Evolutionary conservation across 2,797 vertebrate species (phyloP).

Genomic region (Thunnus albacares): DNA sequence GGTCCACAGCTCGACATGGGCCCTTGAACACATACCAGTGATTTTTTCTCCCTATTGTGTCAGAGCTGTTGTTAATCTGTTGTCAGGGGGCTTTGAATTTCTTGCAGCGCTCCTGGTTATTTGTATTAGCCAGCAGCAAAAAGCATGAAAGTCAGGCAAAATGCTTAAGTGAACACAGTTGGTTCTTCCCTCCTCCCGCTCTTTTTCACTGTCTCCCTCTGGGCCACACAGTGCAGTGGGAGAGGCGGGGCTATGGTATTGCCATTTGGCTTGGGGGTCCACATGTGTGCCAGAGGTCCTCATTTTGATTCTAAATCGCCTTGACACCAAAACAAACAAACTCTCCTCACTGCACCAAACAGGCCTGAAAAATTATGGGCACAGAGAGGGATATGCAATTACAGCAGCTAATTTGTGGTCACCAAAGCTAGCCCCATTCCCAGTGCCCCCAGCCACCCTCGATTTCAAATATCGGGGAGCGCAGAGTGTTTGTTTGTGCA

Average conservation of each 20-base stretch:
- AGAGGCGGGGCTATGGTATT: constrained; percentile 60
- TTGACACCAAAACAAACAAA: constrained; percentile 89
- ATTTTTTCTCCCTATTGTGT: constrained; percentile 42
- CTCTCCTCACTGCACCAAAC: constrained; percentile 80
- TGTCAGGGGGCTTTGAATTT: constrained; percentile 23
- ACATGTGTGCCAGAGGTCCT: constrained; percentile 82
- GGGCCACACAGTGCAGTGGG: constrained; percentile 35
- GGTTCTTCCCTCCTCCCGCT: constrained; percentile 9
- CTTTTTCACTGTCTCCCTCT: constrained; percentile 37
- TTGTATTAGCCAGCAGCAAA: constrained; percentile 60
- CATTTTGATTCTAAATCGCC: constrained; percentile 85
- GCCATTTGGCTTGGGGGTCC: constrained; percentile 80
- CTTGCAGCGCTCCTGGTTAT: constrained; percentile 47
- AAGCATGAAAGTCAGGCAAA: constrained; percentile 55
- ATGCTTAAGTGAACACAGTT: constrained; percentile 46
- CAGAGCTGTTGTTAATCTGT: constrained; percentile 36
- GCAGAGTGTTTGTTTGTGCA: constrained; percentile 31
- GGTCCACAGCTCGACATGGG: constrained; percentile 14
- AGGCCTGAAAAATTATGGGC: constrained; percentile 82
- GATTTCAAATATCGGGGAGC: constrained; percentile 73
- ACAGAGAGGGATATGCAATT: constrained; percentile 82
- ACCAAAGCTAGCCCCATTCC: constrained; percentile 68
- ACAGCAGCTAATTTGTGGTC: constrained; percentile 85
- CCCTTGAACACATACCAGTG: constrained; percentile 7
- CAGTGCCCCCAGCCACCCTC: constrained; percentile 63